Percentiles rank a stretch among this genome's conserved stretches.
phyloP scores from a whole-genome alignment of 2,113 vertebrate species.

The Sitta europaea region DNA sequence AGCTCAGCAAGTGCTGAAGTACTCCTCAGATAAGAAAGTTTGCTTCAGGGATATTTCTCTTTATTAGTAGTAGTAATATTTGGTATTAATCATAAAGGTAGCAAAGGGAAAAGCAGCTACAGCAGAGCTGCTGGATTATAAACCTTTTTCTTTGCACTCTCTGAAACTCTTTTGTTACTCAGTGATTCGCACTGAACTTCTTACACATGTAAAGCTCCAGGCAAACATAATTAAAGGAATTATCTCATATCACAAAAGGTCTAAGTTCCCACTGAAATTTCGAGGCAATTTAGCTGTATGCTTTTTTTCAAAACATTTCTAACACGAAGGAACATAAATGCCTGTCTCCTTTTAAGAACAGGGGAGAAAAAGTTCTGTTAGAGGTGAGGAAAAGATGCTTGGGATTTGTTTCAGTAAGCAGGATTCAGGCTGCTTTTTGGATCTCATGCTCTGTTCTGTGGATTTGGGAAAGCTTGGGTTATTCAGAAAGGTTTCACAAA shows the following conservation, averaged over 20 bases:
- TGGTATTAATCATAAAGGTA: neutral
- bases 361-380: neutral
- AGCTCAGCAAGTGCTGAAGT: neutral
- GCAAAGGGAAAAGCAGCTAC: neutral
- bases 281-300: neutral
- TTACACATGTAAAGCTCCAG: neutral
- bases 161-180: neutral
- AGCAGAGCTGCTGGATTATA: neutral
- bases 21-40: neutral
- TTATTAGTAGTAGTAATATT: neutral
- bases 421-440: neutral
- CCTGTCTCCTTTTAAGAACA: neutral
- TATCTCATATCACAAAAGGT: conserved; percentile 3
- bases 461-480: neutral
- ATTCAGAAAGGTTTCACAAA: neutral
- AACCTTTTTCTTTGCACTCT: neutral
- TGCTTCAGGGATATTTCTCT: neutral
- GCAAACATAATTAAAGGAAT: conserved; percentile 38
- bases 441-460: neutral
- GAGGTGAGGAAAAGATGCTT: neutral
- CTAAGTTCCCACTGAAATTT: conserved; percentile 16
- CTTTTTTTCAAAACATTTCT: conserved; percentile 3
- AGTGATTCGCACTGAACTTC: neutral
- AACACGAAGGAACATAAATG: neutral
- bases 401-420: neutral